Base-by-base conservation (phyloP, 2,797 vertebrate genomes). In the Poeciliopsis presidionis region DNA sequence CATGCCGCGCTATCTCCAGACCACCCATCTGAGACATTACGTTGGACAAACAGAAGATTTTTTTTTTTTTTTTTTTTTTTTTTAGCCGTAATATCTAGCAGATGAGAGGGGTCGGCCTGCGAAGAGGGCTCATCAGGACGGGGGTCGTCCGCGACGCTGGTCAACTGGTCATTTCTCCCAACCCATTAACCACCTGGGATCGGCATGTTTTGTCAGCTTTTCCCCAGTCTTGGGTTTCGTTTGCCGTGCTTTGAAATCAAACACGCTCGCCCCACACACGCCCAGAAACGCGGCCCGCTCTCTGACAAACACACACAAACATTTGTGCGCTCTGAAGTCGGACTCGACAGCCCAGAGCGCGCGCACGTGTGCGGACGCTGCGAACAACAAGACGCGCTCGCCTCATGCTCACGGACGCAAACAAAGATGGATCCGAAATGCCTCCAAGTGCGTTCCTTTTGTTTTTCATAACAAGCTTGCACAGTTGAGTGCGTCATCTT, bases 111-210 rank as follows among this genome's bases (percentile, higher is more conserved):
- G 85, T 73, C 36, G 61, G 70, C 78, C 46, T 53, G 75, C 72
- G 71, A 84, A 82, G 85, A 81, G 87, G 88, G 81, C 86, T 87
- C 77, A 78, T 88, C 82, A 86, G 84, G 91, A 89, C 85, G 90
- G 83, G 83, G 91, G 90, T 93, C 83, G 81, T 87, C 91, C 88
- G 85, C 87, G 91, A 91, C 88, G 93, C 86, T 96, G 95, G 95
- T 96, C 95, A 96, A 94, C 92, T 95, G 95, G 94, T 95, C 95
- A 95, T 95, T 95, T 94, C 89, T 94, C 86, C 89, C 73, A 82
- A 77, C 88, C 94, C 92, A 96, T 96, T 95, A 96, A 94, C 92
- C 96, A 96, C 95, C 96, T 96, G 96, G 93, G 92, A 91, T 84
- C 67, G 78, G 74, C 85, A 87, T 96, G 95, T 96, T 96, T 96